phyloP scores from a whole-genome alignment of 2,113 vertebrate species.

The Tautogolabrus adspersus region DNA sequence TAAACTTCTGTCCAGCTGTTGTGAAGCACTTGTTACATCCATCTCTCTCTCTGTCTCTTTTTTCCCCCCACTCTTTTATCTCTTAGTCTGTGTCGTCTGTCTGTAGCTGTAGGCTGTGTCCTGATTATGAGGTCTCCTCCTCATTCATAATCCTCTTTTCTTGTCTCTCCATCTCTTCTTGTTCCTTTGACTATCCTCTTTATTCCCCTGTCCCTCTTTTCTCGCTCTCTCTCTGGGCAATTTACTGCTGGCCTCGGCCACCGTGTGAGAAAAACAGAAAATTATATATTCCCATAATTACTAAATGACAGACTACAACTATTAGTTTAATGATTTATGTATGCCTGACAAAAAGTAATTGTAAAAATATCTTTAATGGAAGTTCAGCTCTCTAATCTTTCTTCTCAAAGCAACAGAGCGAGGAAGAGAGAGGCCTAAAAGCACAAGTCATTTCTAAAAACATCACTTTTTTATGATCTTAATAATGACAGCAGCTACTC shows the following conservation, averaged over 20 bases:
- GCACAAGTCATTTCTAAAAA: too few species aligned
- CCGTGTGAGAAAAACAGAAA: constrained; percentile 13
- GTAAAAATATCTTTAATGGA: not conserved
- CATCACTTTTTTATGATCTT: too few species aligned
- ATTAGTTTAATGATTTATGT: constrained; percentile 36
- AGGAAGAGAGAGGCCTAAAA: too few species aligned
- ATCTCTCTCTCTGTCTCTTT: constrained; percentile 12
- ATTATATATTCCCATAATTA: constrained; percentile 33
- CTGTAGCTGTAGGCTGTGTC: constrained; percentile 31
- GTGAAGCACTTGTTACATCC: constrained; percentile 7
- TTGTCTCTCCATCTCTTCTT: constrained; percentile 34
- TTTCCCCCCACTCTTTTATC: not conserved
- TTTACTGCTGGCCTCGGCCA: constrained; percentile 14
- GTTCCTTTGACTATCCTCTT: constrained; percentile 13
- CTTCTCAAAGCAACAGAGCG: too few species aligned
- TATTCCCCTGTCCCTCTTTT: constrained; percentile 15
- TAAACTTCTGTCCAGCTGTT: constrained; percentile 17
- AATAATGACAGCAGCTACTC: not conserved
- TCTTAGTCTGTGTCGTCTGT: not conserved
- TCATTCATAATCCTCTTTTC: constrained; percentile 47
- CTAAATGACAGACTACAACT: not conserved
- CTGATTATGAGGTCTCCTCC: constrained; percentile 35
- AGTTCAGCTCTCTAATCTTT: too few species aligned
- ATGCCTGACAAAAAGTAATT: constrained; percentile 16
- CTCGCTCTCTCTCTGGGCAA: not conserved